phyloP scores from a whole-genome alignment of 2,113 vertebrate genomes.

The Prolemur simus region DNA sequence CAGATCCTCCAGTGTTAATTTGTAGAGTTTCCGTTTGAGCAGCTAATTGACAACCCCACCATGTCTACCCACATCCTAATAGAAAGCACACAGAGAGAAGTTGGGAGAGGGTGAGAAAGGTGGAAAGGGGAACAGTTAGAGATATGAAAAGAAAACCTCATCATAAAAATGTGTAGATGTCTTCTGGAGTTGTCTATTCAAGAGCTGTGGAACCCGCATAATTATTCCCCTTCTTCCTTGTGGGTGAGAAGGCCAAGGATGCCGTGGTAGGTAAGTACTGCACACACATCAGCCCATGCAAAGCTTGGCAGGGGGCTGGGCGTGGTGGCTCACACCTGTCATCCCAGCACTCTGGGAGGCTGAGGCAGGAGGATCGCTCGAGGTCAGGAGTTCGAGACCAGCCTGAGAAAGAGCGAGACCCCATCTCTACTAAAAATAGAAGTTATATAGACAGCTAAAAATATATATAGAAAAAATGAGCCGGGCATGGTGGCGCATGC shows the following conservation, averaged over 20 bases:
- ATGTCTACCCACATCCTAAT: not conserved
- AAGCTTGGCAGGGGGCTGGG: not conserved
- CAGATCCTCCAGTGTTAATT: not conserved
- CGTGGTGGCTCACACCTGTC: too few relatives aligned
- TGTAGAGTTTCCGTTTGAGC: not conserved
- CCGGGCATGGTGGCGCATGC: too few relatives aligned
- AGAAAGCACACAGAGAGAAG: not conserved
- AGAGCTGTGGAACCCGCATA: not conserved
- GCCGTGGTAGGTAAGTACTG: not conserved
- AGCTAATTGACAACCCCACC: too few relatives aligned
- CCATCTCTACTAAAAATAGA: too few relatives aligned
- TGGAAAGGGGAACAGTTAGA: not conserved
- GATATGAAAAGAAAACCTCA: not conserved
- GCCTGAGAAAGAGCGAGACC: too few relatives aligned
- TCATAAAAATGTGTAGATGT: not conserved
- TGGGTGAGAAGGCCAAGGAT: not conserved
- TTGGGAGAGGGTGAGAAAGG: not conserved
- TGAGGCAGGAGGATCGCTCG: too few relatives aligned
- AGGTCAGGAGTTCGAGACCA: too few relatives aligned
- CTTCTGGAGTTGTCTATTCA: not conserved
- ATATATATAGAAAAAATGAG: too few relatives aligned
- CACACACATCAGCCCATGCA: not conserved
- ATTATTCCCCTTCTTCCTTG: not conserved
- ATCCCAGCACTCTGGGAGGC: too few relatives aligned
- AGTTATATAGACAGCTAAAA: too few relatives aligned